A percentile compares a stretch with the other conserved stretches of the same genome.
Conservation (phyloP, 2,797 vertebrate species). For the Remorina albescens region DNA sequence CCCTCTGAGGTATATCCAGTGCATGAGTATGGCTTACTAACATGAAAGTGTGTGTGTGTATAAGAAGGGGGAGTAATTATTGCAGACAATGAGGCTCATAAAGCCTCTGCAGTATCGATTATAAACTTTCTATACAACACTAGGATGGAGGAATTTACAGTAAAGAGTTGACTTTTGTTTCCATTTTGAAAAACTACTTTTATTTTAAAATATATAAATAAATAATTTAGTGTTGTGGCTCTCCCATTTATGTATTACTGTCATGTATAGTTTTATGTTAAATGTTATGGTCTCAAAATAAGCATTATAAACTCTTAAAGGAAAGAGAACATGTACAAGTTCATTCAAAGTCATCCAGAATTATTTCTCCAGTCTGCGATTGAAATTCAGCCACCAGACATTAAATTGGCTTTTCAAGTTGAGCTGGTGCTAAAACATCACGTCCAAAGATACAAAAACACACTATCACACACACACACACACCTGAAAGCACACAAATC, state of each 20-base stretch:
- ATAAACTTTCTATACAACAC: constrained; percentile 53
- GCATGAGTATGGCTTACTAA: constrained; percentile 67
- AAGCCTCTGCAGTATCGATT: constrained; percentile 63
- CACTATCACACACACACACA: constrained; percentile 39
- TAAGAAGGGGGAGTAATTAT: constrained; percentile 48
- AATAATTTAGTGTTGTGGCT: constrained; percentile 1
- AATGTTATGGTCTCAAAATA: constrained; percentile 36
- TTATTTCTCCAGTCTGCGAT: constrained; percentile 50
- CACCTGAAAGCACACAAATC: constrained; percentile 62
- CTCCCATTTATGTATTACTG: constrained; percentile 6
- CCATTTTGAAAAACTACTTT: constrained; percentile 31
- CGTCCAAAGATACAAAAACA: constrained; percentile 52
- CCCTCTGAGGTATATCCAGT: constrained; percentile 60
- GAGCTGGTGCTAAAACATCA: constrained; percentile 69
- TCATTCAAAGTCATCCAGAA: constrained; percentile 64
- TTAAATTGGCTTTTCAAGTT: constrained; percentile 69
- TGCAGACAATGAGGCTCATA: constrained; percentile 62
- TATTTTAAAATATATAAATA: constrained; percentile 15
- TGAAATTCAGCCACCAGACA: constrained; percentile 61
- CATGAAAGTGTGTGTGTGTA: constrained; percentile 47
- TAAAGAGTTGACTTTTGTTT: constrained; percentile 34
- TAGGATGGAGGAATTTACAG: constrained; percentile 45
- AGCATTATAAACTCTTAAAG: constrained; percentile 13
- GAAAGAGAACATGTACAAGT: constrained; percentile 55
- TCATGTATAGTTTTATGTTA: constrained; percentile 29